A percentile compares a stretch with the other conserved stretches of the same genome.
Conservation (phyloP, 2,888 invertebrate genomes). For the Tortrix viridana region DNA sequence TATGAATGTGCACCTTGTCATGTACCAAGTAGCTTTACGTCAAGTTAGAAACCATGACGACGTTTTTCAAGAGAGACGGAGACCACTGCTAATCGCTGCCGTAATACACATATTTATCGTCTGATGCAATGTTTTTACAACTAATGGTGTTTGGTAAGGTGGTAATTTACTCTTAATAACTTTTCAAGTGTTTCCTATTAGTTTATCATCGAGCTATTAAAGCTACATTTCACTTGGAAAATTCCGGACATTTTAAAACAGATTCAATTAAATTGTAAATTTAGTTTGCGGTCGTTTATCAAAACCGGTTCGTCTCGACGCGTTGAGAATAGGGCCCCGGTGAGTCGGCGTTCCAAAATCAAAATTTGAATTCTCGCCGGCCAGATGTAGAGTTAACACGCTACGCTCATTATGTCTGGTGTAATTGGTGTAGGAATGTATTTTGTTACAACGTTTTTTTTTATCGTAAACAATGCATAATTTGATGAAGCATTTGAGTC, state of each 20-base stretch:
- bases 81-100: neutral
- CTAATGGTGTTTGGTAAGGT: conserved; percentile 15
- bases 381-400: conserved; percentile 26
- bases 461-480: conserved; percentile 15
- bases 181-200: conserved; percentile 67
- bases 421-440: conserved; percentile 11
- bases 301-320: conserved; percentile 15
- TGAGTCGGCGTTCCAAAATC: conserved; percentile 16
- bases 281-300: conserved; percentile 31
- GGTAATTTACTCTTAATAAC: conserved; percentile 58
- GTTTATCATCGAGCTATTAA: conserved; percentile 70
- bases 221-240: conserved; percentile 66
- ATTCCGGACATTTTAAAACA: conserved; percentile 53
- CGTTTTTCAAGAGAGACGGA: neutral
- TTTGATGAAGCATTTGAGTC: conserved; percentile 22
- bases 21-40: too few relatives aligned
- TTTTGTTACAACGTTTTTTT: conserved; percentile 12
- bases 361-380: conserved; percentile 18
- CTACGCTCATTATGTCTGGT: conserved; percentile 17
- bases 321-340: conserved; percentile 14
- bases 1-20: too few relatives aligned
- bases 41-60: too few relatives aligned
- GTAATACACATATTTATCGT: conserved; percentile 7
- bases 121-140: conserved; percentile 19
- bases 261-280: conserved; percentile 55